Evolutionary conservation across 2,797 vertebrate species (phyloP), one percentile per base, ranked within the genome.

Genomic region (Acanthiza pusilla): DNA sequence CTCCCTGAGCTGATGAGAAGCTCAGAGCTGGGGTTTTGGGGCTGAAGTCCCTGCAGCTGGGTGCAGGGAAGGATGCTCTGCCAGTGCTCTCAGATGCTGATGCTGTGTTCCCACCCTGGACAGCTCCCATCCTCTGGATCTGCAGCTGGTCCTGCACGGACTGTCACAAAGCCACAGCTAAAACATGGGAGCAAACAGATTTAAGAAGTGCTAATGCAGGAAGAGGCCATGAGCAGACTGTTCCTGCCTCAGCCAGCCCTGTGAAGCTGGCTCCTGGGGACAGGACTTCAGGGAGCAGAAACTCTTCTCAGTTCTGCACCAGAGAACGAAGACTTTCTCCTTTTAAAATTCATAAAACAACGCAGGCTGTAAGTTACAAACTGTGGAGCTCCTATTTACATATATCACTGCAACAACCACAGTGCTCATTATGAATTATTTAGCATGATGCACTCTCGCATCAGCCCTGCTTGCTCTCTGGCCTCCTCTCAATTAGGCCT

Each of bases 301-400:
- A 43, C 72, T 29, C 66, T 51, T 65, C 61, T 53, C 85, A 54
- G 81, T 40, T 61, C 72, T 26, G 27, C 60, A 74, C 58, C 61
- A 48, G 36, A 66, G 68, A 82, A 65, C 8, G 58, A 73, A 92
- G 70, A n/a, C 22, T 81, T 89, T n/a, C 61, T 67, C 60, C 79
- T 76, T 91, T 95, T 84, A 84, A 91, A 92, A 94, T 92, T 88
- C 93, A 92, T 91, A 85, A 91, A 86, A 72, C 42, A 84, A 60
- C 66, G 36, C 51, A 75, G 85, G 32, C 47, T n/a, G 68, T 36
- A 45, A 68, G 89, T 87, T 93, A 77, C 55, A 73, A 93, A 89
- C 89, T 38, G 85, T 42, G 4, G 72, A 87, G 74, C 68, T 54
- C 32, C 42, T 54, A 50, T 83, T 65, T 73, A 92, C 78, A 77